Percentiles rank a stretch among this genome's conserved stretches.
Conservation (phyloP, 2,797 vertebrate genomes). For the Anguilla pacifica region DNA sequence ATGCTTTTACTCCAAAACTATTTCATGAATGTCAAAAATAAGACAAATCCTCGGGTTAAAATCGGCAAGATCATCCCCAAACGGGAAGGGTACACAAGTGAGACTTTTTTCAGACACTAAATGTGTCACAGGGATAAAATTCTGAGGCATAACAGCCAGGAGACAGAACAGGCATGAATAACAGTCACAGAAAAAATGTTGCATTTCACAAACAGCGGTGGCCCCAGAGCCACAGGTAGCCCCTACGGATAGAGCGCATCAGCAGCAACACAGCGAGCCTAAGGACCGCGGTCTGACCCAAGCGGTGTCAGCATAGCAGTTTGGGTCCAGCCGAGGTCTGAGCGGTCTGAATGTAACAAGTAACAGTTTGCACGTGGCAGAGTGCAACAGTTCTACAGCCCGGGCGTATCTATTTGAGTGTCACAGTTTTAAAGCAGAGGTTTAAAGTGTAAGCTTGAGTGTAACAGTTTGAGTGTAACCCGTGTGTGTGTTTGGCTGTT, state of each 20-base stretch:
- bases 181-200: not conserved
- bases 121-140: too few species aligned
- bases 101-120: too few species aligned
- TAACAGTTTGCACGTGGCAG: too few species aligned
- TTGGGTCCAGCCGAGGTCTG: not conserved
- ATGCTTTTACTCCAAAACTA: not conserved
- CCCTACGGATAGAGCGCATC: too few species aligned
- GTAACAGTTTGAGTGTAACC: not conserved
- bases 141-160: not conserved
- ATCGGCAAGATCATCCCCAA: not conserved
- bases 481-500: not conserved
- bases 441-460: not conserved
- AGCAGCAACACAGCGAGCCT: not conserved
- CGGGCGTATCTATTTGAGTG: too few species aligned
- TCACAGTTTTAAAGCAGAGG: not conserved
- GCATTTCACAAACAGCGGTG: not conserved
- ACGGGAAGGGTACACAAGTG: not conserved
- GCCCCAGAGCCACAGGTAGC: not conserved
- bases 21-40: not conserved
- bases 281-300: conserved; percentile 22
- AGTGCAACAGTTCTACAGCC: not conserved
- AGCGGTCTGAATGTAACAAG: not conserved
- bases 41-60: not conserved
- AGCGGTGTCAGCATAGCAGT: not conserved
- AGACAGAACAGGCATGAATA: not conserved